Base-by-base conservation (phyloP, 2,888 invertebrate species). In the Hybos culiciformis region DNA sequence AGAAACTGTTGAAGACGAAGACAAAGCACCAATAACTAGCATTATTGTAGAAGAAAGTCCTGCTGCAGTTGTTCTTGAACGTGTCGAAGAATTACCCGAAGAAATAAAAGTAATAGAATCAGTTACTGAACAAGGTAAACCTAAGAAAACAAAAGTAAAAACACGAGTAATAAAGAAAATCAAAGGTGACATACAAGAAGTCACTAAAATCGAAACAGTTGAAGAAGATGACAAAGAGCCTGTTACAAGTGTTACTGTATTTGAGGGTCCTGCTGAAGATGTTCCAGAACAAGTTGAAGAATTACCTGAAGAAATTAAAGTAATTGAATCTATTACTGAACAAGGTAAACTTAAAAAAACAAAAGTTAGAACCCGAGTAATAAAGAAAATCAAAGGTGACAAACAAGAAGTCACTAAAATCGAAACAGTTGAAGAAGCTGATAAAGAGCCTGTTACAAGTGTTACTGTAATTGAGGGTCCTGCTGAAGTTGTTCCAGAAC, bases 321-420 rank as follows among this genome's bases (percentile, higher is more conserved):
- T 69, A 4, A 61, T 65, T 2, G 69, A 70, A 55, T 63, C 69
- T 20, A 47, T 53, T 15, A 50, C 51, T 1, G 47, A 53, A 44
- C 47, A 53, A 36, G 54, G 53, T n/a, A 52, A 52, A 44, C 50
- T 51, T 6, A 53, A 48, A 12, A 56, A 53, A 41, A 57, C 54
- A 37, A 50, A 46, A 12, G 53, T 51, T 7, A 54, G 53, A 11
- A 51, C 51, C 42, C 46, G 53, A 15, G 43, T 44, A 5, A 51
- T 54, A 36, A 52, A 52, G 17, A 51, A 50, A 18, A 45, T 47
- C 1, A 53, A 55, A 37, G 56, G 53, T 59, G 60, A 53, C 4
- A 60, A 58, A 47, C 62, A 58, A 37, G 52, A 57, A 52, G 49
- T 42, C 37, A 64, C 64, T 5, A 57, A 65, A 53, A 62, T 67